A percentile compares a stretch with the other conserved stretches of the same genome.
Conservation (phyloP, 1,140 invertebrate genomes). For the Paramacrobiotus metropolitanus region DNA sequence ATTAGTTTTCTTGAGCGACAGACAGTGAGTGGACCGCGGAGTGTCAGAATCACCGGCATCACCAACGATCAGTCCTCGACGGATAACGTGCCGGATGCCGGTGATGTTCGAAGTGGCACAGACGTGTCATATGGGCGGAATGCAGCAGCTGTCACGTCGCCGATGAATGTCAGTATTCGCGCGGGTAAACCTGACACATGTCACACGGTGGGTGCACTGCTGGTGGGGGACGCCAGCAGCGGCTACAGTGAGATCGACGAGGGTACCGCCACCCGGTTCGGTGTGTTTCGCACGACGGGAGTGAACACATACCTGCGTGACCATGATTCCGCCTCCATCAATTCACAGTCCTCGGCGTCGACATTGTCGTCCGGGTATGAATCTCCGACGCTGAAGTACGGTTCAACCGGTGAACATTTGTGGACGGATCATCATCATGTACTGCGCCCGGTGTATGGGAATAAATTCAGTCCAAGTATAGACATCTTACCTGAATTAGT, state of each 20-base stretch:
- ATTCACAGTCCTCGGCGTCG: neutral
- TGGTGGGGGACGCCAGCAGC: neutral
- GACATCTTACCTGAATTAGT: neutral
- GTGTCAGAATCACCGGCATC: neutral
- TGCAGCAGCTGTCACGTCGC: neutral
- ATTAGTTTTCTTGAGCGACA: neutral
- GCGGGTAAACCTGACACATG: neutral
- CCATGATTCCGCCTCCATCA: neutral
- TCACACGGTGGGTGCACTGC: neutral
- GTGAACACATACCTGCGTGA: neutral
- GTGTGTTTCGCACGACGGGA: neutral
- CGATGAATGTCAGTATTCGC: neutral
- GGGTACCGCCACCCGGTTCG: neutral
- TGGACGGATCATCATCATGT: too few relatives aligned
- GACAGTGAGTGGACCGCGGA: neutral
- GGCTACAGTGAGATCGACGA: neutral
- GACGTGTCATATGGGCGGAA: too few relatives aligned
- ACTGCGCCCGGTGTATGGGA: too few relatives aligned
- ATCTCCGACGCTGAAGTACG: slow-evolving; percentile 3
- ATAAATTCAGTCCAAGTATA: neutral
- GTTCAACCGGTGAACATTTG: neutral
- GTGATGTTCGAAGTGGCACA: too few relatives aligned
- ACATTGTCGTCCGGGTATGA: neutral
- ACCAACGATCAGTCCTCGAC: slow-evolving; percentile 2
- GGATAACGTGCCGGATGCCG: too few relatives aligned